These are phyloP conservation scores for Scalopus aquaticus DNA, from an alignment of 2,113 vertebrate species.

Conservation along the genomic window DNA sequence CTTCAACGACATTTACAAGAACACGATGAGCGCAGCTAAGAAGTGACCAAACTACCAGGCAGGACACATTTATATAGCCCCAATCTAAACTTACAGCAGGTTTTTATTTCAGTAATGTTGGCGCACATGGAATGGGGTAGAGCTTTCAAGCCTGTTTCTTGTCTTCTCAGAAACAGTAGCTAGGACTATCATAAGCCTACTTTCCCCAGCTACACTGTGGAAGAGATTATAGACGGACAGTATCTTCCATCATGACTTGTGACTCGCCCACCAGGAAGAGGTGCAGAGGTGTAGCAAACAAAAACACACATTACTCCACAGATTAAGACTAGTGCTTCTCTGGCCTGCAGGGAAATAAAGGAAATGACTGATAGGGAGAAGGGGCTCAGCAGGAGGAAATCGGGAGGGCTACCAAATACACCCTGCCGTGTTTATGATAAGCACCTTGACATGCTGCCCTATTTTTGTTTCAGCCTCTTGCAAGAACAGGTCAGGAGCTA, in stretches of 20 bases:
- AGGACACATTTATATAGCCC: background rate
- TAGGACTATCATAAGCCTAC: background rate
- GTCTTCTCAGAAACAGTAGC: background rate
- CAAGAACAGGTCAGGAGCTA: background rate
- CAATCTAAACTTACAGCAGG: background rate
- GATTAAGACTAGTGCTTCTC: background rate
- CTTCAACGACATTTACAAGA: background rate
- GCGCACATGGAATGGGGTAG: background rate
- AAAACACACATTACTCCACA: background rate
- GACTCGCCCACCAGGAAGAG: background rate
- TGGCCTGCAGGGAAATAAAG: background rate
- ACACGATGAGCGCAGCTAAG: background rate
- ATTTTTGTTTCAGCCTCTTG: constrained; percentile 23
- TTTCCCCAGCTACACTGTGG: background rate
- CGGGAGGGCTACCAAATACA: background rate
- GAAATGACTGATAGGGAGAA: background rate
- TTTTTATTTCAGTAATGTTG: background rate
- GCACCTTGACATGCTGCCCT: background rate
- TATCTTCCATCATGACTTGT: background rate
- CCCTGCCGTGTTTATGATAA: background rate
- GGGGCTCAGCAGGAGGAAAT: background rate
- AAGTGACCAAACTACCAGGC: background rate
- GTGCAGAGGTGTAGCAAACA: background rate
- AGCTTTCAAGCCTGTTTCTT: background rate
- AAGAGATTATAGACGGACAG: background rate